Percentiles rank a stretch among this genome's conserved stretches.
These are phyloP conservation scores for Gnatocerus cornutus DNA, from an alignment of 2,888 invertebrate species.

Conservation along the genomic window DNA sequence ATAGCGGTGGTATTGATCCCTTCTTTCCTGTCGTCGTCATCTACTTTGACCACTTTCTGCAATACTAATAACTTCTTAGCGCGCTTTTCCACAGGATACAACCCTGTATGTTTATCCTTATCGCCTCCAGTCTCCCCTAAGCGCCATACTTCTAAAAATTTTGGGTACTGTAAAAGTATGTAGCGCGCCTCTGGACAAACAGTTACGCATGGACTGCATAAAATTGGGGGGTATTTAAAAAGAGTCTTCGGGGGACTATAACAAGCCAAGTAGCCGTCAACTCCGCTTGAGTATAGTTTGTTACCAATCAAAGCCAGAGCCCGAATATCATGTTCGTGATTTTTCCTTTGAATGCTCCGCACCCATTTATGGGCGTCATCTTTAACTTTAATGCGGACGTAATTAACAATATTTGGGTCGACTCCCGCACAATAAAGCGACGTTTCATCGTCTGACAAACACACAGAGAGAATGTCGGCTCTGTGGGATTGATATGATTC, in stretches of 20 bases:
- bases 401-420: constrained; percentile 86
- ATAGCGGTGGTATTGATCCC: constrained; percentile 81
- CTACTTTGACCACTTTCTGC: constrained; percentile 71
- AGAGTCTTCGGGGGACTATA: constrained; percentile 81
- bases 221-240: constrained; percentile 82
- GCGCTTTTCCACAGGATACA: constrained; percentile 70
- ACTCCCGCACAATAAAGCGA: constrained; percentile 86
- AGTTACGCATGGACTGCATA: constrained; percentile 76
- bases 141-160: constrained; percentile 78
- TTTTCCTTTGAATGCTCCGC: constrained; percentile 82
- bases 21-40: constrained; percentile 73
- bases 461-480: constrained; percentile 85
- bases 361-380: constrained; percentile 83
- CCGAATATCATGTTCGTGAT: constrained; percentile 91
- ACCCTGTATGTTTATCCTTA: constrained; percentile 60
- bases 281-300: constrained; percentile 85
- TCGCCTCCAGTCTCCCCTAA: constrained; percentile 70
- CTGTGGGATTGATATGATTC: constrained; percentile 87
- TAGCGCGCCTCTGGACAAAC: constrained; percentile 74
- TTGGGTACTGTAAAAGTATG: constrained; percentile 73
- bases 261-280: constrained; percentile 85
- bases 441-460: constrained; percentile 80
- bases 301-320: constrained; percentile 77
- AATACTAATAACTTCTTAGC: constrained; percentile 82
- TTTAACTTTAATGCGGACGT: constrained; percentile 78